Evolutionary conservation across 2,113 vertebrate species (phyloP).

Genomic region (Empidonax traillii): DNA sequence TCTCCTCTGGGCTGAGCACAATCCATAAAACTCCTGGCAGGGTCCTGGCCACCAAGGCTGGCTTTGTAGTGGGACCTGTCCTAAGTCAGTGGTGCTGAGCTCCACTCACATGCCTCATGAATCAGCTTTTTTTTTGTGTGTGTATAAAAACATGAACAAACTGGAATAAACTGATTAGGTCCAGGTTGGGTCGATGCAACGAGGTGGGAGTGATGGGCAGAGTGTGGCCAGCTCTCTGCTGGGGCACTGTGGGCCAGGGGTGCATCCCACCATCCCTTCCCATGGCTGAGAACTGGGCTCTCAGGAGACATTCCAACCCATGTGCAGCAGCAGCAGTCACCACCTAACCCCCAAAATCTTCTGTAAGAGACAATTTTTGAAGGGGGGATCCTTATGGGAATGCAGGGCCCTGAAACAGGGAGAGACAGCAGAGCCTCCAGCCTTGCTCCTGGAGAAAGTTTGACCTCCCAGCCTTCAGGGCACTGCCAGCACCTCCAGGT

Average conservation of each 20-base stretch:
- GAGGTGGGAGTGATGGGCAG: neutral
- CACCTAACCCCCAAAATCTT: neutral
- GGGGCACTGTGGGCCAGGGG: fast-evolving
- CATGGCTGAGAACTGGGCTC: neutral
- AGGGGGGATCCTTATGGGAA: neutral
- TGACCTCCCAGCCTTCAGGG: neutral
- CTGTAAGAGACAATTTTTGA: neutral
- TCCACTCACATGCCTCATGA: fast-evolving
- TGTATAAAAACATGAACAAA: neutral
- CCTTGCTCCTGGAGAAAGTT: neutral
- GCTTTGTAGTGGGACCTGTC: neutral
- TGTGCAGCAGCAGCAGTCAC: neutral
- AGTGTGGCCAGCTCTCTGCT: neutral
- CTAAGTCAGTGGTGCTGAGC: neutral
- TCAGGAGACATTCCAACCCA: neutral
- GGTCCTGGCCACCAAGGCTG: neutral
- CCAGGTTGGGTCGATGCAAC: neutral
- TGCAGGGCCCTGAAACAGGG: neutral
- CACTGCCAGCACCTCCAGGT: neutral
- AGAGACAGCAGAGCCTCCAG: neutral
- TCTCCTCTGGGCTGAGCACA: neutral
- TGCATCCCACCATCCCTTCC: neutral
- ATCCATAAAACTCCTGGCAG: neutral
- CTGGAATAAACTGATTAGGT: neutral
- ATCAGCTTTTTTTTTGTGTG: neutral